Conservation (phyloP, 2,797 vertebrate genomes). For the Setipinna tenuifilis region DNA sequence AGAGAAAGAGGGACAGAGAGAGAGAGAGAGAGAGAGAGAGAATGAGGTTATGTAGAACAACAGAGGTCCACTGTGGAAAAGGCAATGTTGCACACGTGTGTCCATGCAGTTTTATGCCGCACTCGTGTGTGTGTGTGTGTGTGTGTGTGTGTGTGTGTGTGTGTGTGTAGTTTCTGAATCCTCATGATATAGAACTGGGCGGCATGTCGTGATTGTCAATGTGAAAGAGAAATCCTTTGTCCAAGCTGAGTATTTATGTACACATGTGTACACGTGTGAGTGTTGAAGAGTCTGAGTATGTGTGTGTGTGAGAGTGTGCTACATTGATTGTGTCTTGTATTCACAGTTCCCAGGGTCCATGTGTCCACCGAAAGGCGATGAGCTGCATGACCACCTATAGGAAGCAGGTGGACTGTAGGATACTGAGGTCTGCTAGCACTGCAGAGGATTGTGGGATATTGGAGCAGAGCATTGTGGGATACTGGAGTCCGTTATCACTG, state of each 20-base stretch:
- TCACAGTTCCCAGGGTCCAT: constrained; percentile 49
- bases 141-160: not conserved
- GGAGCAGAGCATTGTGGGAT: constrained; percentile 49
- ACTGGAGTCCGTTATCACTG: constrained; percentile 42
- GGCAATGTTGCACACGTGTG: not conserved
- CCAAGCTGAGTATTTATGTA: not conserved
- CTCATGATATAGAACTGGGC: not conserved
- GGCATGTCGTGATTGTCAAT: not conserved
- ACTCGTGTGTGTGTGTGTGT: too few species aligned
- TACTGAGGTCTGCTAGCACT: constrained; percentile 47
- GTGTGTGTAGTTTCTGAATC: not conserved
- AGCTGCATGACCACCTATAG: constrained; percentile 40
- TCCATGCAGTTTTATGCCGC: too few species aligned
- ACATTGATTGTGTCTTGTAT: constrained; percentile 48
- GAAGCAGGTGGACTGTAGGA: constrained; percentile 50
- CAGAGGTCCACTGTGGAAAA: not conserved
- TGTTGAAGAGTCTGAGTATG: not conserved
- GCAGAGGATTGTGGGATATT: too few species aligned
- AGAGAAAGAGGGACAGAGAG: not conserved
- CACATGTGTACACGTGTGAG: not conserved
- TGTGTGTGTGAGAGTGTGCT: constrained; percentile 39
- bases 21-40: not conserved
- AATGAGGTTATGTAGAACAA: not conserved
- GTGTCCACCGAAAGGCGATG: constrained; percentile 42
- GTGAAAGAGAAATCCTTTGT: not conserved